A percentile compares a stretch with the other conserved stretches of the same genome.
Evolutionary conservation across 1,140 invertebrate genomes (phyloP).

Genomic region (Teleopsis dalmanni): DNA sequence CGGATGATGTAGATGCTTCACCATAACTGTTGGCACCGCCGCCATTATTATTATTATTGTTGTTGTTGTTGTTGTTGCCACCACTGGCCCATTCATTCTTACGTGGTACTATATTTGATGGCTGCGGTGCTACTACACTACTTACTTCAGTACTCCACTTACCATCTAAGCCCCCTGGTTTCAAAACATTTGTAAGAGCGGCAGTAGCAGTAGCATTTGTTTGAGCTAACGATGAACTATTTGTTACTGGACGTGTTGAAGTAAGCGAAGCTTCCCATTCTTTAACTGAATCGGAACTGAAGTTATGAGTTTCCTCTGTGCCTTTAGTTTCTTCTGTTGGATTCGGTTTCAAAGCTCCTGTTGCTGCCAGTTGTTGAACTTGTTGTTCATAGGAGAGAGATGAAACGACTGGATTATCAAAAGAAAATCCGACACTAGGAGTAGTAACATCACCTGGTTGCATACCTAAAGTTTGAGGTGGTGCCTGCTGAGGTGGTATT

Average conservation of each 20-base stretch:
- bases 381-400: constrained; percentile 30
- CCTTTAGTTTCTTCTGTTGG: neutral
- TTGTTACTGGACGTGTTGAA: too few relatives aligned
- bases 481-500: constrained; percentile 7
- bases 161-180: constrained; percentile 2
- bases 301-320: constrained; percentile 2
- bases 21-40: constrained; percentile 14
- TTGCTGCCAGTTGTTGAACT: constrained; percentile 25
- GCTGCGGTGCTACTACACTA: constrained; percentile 2
- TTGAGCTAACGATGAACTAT: constrained; percentile 13
- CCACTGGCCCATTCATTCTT: constrained; percentile 32
- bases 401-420: constrained; percentile 10
- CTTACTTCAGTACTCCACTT: neutral
- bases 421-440: too few relatives aligned
- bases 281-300: constrained; percentile 2
- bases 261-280: constrained; percentile 11
- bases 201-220: constrained; percentile 34
- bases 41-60: too few relatives aligned
- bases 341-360: neutral
- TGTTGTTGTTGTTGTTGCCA: constrained; percentile 1
- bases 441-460: constrained; percentile 34
- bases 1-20: constrained; percentile 12
- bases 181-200: constrained; percentile 31
- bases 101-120: constrained; percentile 36
- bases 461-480: constrained; percentile 21